Base-by-base conservation (phyloP, 2,797 vertebrate genomes). In the Mormyrops boulengeri region DNA sequence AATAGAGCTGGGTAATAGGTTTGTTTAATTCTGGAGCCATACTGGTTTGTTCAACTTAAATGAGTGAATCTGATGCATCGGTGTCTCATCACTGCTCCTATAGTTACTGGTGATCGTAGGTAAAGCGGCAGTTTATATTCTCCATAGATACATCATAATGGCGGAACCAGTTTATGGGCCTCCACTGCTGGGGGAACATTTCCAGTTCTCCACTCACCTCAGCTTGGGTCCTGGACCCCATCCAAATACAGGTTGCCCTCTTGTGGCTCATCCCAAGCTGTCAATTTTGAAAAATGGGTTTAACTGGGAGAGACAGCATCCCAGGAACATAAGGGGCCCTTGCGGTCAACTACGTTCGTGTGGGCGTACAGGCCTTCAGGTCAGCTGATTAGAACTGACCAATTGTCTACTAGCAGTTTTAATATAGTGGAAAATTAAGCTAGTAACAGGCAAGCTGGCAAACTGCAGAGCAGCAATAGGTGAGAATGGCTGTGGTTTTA, bases 131-230 rank as follows among this genome's bases (percentile, higher is more conserved):
- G 66, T 30, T 34, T 69, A 6, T 69, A 30, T 34, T 69, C 30
- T 34, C 66, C 26, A 0, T 14, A 34, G 11, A 12, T 34, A 69
- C 12, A 2, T 34, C 22, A 69, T 30, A 69, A 69, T 73, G 11
- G 12, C 0, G 0, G 9, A 34, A 11, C 4, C 66, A 73, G 9
- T 69, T 69, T 4, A 11, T 34, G 26, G 14, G 57, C n/a, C 8
- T 22, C 6, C n/a, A 69, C 17, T 30, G 4, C 34, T 17, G 30
- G 30, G 66, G 66, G 4, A 4, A 30, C 26, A 1, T 73, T 73
- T 17, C 66, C 26, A 14, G 26, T 41, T 22, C 2, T 89, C 91
- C 91, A 87, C 91, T 90, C 91, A 6, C 88, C 89, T 89, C 88
- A 88, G 90, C 52, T 88, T 88, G 90, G 44, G 91, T 88, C 89